Conservation (phyloP, 2,113 vertebrate species). For the Hiodon alosoides region DNA sequence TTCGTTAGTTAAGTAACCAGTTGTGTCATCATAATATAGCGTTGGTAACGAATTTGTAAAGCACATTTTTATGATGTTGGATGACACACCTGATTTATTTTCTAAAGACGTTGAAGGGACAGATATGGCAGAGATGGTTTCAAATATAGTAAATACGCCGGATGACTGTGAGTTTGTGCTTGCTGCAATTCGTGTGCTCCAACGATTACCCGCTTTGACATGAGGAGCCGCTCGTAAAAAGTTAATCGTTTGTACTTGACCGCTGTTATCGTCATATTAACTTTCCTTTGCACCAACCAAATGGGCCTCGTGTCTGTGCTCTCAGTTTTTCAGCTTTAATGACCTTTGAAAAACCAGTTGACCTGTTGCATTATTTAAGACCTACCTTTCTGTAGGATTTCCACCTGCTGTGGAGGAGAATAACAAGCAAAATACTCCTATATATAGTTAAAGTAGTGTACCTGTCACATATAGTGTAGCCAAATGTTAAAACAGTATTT, state of each 20-base stretch:
- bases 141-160: background rate
- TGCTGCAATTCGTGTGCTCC: background rate
- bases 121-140: background rate
- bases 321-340: background rate
- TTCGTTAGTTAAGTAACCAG: constrained; percentile 23
- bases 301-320: background rate
- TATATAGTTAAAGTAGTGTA: background rate
- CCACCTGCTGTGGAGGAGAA: background rate
- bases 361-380: background rate
- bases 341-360: background rate
- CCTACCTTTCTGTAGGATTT: background rate
- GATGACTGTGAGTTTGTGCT: background rate
- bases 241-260: background rate
- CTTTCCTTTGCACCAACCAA: background rate
- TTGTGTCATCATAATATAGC: constrained; percentile 24
- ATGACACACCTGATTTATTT: constrained; percentile 12
- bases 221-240: background rate
- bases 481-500: background rate
- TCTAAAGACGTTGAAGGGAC: background rate
- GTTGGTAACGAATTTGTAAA: constrained; percentile 22
- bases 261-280: background rate
- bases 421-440: background rate
- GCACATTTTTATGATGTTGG: constrained; percentile 37
- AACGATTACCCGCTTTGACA: background rate
- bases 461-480: background rate